Conservation (phyloP, 2,113 vertebrate species). For the Hiodon alosoides region DNA sequence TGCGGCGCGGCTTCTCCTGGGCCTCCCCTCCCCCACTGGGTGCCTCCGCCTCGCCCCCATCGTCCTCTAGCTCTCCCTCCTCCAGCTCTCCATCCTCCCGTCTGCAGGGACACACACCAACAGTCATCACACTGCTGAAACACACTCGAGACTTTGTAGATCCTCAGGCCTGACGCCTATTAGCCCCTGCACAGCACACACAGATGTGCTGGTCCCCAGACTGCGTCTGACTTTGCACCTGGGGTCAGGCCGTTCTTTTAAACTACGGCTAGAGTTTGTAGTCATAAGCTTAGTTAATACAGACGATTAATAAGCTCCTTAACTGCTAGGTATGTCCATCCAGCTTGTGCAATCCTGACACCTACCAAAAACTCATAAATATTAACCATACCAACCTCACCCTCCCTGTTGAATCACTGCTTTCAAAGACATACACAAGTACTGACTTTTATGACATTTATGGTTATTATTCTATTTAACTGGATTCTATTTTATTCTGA, state of each 20-base stretch:
- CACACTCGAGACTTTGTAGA: too few species aligned
- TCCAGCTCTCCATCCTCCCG: conserved; percentile 91
- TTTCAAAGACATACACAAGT: background rate
- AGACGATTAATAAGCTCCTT: too few species aligned
- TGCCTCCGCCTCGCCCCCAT: conserved; percentile 74
- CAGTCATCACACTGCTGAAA: background rate
- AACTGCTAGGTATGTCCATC: too few species aligned
- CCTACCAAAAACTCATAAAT: background rate
- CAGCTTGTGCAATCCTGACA: background rate
- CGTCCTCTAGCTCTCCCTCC: conserved; percentile 87
- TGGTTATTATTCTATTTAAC: too few species aligned
- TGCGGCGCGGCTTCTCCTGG: conserved; percentile 59
- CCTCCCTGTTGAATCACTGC: background rate
- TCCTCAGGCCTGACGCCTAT: too few species aligned
- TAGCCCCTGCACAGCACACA: background rate
- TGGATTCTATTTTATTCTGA: too few species aligned
- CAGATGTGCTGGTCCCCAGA: background rate
- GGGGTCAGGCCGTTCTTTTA: too few species aligned
- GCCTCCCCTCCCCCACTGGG: conserved; percentile 44
- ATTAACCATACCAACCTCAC: background rate
- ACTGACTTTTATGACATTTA: too few species aligned
- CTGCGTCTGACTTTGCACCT: too few species aligned
- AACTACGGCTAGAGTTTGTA: too few species aligned
- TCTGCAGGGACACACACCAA: conserved; percentile 33
- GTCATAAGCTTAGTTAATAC: too few species aligned